Conservation (phyloP, 64 coral and sea anemone species). For the Acropora tenuis region DNA sequence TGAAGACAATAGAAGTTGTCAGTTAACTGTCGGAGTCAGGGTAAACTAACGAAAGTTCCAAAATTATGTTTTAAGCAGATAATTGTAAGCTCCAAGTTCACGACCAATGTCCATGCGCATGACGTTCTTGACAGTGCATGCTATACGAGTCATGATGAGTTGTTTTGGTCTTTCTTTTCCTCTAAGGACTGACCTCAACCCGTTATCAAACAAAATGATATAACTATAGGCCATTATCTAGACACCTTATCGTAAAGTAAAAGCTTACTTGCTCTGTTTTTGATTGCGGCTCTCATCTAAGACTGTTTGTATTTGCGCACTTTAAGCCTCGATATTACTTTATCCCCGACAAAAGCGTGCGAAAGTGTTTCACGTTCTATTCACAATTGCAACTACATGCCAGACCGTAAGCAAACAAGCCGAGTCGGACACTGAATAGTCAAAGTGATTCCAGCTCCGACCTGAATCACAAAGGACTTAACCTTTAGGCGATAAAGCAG, state of each 20-base stretch:
- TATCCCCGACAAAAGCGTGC: neutral
- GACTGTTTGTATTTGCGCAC: no score
- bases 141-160: neutral
- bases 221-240: neutral
- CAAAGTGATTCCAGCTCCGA: no score
- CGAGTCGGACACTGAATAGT: no score
- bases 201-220: no score
- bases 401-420: no score
- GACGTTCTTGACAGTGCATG: neutral
- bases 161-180: neutral
- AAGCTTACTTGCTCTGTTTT: neutral
- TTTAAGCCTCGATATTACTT: slow-evolving; percentile 2
- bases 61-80: neutral
- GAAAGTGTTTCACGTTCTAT: neutral
- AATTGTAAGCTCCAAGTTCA: neutral
- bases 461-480: no score
- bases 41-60: neutral
- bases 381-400: no score
- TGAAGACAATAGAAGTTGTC: no score
- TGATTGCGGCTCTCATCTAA: no score
- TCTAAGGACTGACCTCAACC: no score
- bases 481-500: no score
- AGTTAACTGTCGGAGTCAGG: no score
- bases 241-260: neutral
- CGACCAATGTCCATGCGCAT: neutral